phyloP scores from a whole-genome alignment of 2,888 invertebrate genomes.

The Liposcelis brunnea region DNA sequence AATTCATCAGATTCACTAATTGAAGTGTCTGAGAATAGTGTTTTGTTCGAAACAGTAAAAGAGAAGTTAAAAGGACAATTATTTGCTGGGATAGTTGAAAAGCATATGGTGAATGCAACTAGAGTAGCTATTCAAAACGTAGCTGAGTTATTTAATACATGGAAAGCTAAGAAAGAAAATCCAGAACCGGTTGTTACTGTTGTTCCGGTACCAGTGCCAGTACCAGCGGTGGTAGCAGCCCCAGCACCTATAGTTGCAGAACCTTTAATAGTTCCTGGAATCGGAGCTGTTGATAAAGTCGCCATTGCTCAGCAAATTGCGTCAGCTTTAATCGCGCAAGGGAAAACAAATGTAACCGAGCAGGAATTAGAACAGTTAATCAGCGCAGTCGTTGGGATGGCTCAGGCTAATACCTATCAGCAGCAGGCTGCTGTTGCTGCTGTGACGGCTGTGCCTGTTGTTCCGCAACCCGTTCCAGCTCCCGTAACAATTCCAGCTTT shows the following conservation, averaged over 20 bases:
- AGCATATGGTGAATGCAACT: constrained; percentile 47
- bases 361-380: constrained; percentile 62
- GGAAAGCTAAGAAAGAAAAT: constrained; percentile 6
- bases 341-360: constrained; percentile 62
- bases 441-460: constrained; percentile 12
- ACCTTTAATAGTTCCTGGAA: constrained; percentile 43
- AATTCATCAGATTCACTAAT: constrained; percentile 47
- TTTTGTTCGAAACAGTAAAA: constrained; percentile 67
- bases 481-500: neutral
- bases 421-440: constrained; percentile 15
- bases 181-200: constrained; percentile 19
- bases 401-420: constrained; percentile 34
- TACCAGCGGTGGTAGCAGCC: constrained; percentile 19
- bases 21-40: constrained; percentile 46
- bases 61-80: constrained; percentile 68
- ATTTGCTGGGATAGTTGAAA: constrained; percentile 47
- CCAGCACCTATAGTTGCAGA: constrained; percentile 23
- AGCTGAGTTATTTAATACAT: constrained; percentile 35
- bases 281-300: constrained; percentile 58
- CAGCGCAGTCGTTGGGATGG: constrained; percentile 58
- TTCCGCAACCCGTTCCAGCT: neutral
- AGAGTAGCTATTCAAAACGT: constrained; percentile 59
- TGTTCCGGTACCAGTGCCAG: constrained; percentile 18
- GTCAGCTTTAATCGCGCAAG: constrained; percentile 57
- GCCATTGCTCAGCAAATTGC: constrained; percentile 69